Evolutionary conservation across 2,797 vertebrate genomes (phyloP), one percentile per base, ranked within the genome.

Genomic region (Malurus leucopterus): DNA sequence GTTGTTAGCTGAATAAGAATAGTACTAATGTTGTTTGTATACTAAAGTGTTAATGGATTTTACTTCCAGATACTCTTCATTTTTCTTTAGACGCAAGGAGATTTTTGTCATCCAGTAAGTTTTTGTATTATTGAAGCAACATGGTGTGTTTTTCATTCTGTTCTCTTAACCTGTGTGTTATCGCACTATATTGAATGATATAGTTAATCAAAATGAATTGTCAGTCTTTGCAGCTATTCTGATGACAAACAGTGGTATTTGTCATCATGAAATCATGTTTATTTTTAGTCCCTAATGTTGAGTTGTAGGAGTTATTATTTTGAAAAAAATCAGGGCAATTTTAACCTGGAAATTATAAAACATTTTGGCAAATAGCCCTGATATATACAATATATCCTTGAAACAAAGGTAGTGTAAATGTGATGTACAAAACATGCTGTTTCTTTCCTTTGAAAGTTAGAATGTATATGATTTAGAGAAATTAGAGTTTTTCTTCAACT

Each of bases 71-170:
- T 99, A 99, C 94, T 99, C 99, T 89, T 99, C 99, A 92, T 99
- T 99, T 98, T 99, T 99, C 98, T 99, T 99, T 98, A 99, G 98
- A 97, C 98, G 99, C 96, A 99, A 99, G 97, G 99, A 99, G 97
- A 99, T 99, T 97, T 99, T 99, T 99, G 99, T 99, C 97, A 99
- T 99, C 96, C 99, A 99, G 99, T 99, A 99, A 99, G 99, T 99
- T 93, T 83, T 72, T 83, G 62, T 91, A 59, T 88, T 91, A 53
- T 71, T 96, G 75, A 94, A 93, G 70, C 94, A 57, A 49, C 61
- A 40, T 80, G 71, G 76, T 96, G 92, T 97, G 95, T 62, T 94
- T 95, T 92, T 64, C 78, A 86, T 90, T 93, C 92, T 96, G 61
- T 89, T 93, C 86, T 96, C 88, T 90, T 89, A 93, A 93, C 27